These are phyloP conservation scores for Lamellibrachia luymesi DNA, from an alignment of 1,140 invertebrate genomes.

Conservation along the genomic window DNA sequence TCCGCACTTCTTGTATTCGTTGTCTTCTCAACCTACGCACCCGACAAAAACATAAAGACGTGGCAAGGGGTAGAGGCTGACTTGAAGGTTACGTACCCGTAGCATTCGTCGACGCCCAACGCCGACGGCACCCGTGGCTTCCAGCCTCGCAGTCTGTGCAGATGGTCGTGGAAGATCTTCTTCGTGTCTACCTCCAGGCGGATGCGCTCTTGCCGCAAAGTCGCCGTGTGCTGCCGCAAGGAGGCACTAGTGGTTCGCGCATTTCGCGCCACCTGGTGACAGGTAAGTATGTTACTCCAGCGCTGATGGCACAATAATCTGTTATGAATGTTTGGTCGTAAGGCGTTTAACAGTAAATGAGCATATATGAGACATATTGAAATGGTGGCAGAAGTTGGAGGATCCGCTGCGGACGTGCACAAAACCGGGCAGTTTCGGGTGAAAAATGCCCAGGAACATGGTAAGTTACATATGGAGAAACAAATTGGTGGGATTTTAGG, in stretches of 20 bases:
- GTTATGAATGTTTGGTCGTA: background rate
- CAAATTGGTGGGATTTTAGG: too few species aligned
- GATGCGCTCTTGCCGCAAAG: background rate
- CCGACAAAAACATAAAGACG: too few species aligned
- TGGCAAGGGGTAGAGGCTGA: background rate
- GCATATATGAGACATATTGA: too few species aligned
- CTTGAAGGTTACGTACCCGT: background rate
- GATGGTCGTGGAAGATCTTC: background rate
- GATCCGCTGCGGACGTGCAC: too few species aligned
- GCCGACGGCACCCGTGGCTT: background rate
- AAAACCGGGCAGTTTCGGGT: too few species aligned
- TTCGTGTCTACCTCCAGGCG: background rate
- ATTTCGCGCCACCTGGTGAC: background rate
- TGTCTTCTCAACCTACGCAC: background rate
- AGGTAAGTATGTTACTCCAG: background rate
- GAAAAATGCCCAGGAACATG: too few species aligned
- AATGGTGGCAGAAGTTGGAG: too few species aligned
- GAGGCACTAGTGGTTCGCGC: background rate
- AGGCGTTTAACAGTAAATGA: too few species aligned
- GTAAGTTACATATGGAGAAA: too few species aligned
- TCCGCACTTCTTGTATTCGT: background rate
- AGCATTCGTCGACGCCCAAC: background rate
- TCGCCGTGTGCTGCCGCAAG: conserved; percentile 2
- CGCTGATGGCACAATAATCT: background rate
- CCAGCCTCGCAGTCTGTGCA: background rate